Evolutionary conservation across 2,797 vertebrate species (phyloP), one percentile per base, ranked within the genome.

Genomic region (Syngnathus rostellatus): DNA sequence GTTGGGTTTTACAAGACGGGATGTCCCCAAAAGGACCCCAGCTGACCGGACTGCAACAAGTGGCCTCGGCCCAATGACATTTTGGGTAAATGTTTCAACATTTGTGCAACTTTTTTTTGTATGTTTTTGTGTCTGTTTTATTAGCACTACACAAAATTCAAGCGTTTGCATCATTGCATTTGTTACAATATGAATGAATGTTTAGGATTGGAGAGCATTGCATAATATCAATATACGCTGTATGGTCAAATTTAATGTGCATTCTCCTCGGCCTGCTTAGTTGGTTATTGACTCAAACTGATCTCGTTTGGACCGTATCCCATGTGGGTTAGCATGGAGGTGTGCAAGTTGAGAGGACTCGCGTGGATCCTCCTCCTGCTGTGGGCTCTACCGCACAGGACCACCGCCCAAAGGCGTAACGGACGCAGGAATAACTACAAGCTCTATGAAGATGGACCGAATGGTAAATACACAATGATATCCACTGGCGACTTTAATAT

Each of bases 261-360:
- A 37, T 66, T 12, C 9, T 68, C 70, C 72, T 51, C 70, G 55
- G 2, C 37, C 40, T 25, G 40, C 19, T 43, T 16, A 2, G n/a
- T 61, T 7, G 19, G 57, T 19, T 39, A 6, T 21, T 53, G 6
- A 25, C 21, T 25, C 1, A 2, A 55, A 10, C n/a, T 10, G 3
- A 54, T 54, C 11, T 31, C 37, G 55, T 31, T 58, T 58, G 55
- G 38, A 58, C 38, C 38, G 25, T 58, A 17, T 9, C 31, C 6
- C 14, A n/a, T 16, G 16, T 25, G n/a, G 19, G n/a, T 43, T 21
- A 21, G 10, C 70, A 69, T 73, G 73, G 73, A 76, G 25, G 81
- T 88, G 86, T 86, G 79, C 73, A 87, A 89, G 69, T 90, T 92
- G 90, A 84, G 85, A 84, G 92, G 80, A 81, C 87, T 80, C 69